A percentile compares a stretch with the other conserved stretches of the same genome.
These are phyloP conservation scores for Gymnorhina tibicen DNA, from an alignment of 2,113 vertebrate genomes.

Conservation along the genomic window DNA sequence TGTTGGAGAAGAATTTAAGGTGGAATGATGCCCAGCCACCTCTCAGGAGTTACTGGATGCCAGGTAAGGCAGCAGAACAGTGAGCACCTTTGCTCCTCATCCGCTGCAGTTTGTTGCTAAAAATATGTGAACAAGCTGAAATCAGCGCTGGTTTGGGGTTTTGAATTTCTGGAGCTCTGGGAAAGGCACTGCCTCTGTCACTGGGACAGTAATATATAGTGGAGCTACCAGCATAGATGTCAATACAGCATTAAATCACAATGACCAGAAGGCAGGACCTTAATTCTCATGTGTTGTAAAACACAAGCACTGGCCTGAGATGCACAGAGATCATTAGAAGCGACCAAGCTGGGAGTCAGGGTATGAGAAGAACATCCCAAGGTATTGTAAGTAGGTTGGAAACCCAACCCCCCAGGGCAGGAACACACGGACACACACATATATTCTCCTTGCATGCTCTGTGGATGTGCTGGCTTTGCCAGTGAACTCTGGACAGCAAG, in stretches of 20 bases:
- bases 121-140: not conserved
- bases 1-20: not conserved
- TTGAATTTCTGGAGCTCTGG: not conserved
- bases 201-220: not conserved
- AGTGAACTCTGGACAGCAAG: not conserved
- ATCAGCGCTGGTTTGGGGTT: not conserved
- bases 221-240: not conserved
- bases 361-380: not conserved
- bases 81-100: not conserved
- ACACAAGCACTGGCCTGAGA: rapidly evolving
- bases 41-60: not conserved
- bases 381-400: not conserved
- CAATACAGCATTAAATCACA: not conserved
- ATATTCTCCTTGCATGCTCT: not conserved
- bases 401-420: not conserved
- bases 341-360: not conserved
- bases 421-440: rapidly evolving
- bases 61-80: not conserved
- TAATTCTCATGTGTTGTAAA: not conserved
- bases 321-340: not conserved
- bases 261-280: not conserved
- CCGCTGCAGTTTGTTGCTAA: not conserved
- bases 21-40: not conserved
- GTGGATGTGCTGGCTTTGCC: not conserved
- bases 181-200: not conserved